phyloP scores from a whole-genome alignment of 1,140 invertebrate genomes.

The Aphidius ervi region DNA sequence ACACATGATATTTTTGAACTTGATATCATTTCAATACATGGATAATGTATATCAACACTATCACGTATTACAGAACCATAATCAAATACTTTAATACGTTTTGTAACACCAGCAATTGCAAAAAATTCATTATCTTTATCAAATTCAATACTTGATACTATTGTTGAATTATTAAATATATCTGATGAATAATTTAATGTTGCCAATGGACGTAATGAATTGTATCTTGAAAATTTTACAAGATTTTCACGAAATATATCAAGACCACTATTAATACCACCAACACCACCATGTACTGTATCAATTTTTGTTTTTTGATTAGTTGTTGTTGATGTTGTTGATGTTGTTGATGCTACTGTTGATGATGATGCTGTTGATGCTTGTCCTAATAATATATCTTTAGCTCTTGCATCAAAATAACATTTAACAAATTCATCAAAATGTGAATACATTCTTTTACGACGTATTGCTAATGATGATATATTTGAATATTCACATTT shows the following conservation, averaged over 20 bases:
- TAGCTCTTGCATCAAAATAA: slow-evolving; percentile 75
- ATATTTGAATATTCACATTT: slow-evolving; percentile 28
- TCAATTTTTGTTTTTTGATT: slow-evolving; percentile 25
- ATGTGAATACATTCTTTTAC: slow-evolving; percentile 77
- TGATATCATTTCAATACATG: slow-evolving; percentile 88
- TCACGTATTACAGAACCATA: slow-evolving; percentile 82
- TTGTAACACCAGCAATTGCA: slow-evolving; percentile 94
- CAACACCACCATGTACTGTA: slow-evolving; percentile 36
- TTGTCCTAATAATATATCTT: slow-evolving; percentile 64
- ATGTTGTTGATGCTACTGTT: too few relatives aligned
- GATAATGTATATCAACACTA: slow-evolving; percentile 86
- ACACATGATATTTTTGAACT: slow-evolving; percentile 93
- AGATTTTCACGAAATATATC: slow-evolving; percentile 83
- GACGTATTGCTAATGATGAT: slow-evolving; percentile 61
- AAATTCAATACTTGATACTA: slow-evolving; percentile 96
- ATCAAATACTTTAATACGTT: slow-evolving; percentile 92
- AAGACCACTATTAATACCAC: slow-evolving; percentile 56
- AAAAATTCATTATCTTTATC: slow-evolving; percentile 96
- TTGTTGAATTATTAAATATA: slow-evolving; percentile 83
- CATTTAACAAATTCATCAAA: slow-evolving; percentile 88
- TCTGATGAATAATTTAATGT: slow-evolving; percentile 90
- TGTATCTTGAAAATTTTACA: slow-evolving; percentile 84
- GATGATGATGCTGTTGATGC: too few relatives aligned
- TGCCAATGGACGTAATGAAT: slow-evolving; percentile 72
- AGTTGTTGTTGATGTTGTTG: background rate